These are phyloP conservation scores for Allobates femoralis DNA, from an alignment of 2,797 vertebrate species.

Conservation along the genomic window DNA sequence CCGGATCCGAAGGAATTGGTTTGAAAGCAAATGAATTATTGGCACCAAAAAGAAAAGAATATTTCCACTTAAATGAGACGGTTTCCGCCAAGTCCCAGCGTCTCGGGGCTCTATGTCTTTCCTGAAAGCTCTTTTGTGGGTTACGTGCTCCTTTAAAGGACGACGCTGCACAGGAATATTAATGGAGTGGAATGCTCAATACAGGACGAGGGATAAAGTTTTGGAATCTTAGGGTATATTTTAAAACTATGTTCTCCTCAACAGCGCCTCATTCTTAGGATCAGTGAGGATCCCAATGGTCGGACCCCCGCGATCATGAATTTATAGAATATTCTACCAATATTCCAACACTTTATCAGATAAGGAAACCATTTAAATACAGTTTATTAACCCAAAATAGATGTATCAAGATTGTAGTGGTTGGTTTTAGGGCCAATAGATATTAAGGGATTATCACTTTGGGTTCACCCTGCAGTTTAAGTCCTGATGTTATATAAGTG, in stretches of 20 bases:
- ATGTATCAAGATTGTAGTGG: no score
- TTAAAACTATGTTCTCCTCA: neutral
- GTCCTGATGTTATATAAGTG: no score
- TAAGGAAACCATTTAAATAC: no score
- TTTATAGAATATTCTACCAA: no score
- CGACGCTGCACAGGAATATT: conserved; percentile 12
- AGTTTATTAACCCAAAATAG: no score
- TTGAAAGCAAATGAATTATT: conserved; percentile 28
- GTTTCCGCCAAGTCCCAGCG: conserved; percentile 8
- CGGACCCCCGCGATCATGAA: no score
- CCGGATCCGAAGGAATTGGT: conserved; percentile 12
- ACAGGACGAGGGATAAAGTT: neutral
- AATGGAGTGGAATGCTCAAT: conserved; percentile 26
- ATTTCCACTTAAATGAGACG: conserved; percentile 39
- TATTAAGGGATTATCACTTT: no score
- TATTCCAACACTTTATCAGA: no score
- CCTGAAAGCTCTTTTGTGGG: conserved; percentile 39
- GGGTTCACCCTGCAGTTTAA: no score
- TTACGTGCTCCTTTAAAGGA: conserved; percentile 8
- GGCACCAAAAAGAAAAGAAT: conserved; percentile 31
- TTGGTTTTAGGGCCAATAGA: no score
- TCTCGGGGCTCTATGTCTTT: conserved; percentile 18
- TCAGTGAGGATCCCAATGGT: no score
- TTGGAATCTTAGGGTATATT: neutral
- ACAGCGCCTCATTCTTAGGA: no score